Percentiles rank a stretch among this genome's conserved stretches.
phyloP scores from a whole-genome alignment of 2,888 invertebrate genomes.

The Aleiodes leptofemur region DNA sequence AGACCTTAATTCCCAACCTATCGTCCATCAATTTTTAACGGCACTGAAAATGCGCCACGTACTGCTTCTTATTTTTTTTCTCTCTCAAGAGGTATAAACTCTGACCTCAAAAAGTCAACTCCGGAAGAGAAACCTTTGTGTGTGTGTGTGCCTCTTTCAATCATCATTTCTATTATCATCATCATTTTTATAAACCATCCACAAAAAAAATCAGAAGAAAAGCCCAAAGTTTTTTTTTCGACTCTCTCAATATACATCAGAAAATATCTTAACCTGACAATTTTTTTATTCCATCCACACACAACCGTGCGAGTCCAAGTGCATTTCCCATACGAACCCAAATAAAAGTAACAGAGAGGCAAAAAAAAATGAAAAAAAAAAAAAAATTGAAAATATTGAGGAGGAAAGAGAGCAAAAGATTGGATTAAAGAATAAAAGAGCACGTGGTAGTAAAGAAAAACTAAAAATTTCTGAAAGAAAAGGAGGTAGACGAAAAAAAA shows the following conservation, averaged over 20 bases:
- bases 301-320: no score
- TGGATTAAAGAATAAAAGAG: neutral
- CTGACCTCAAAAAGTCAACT: constrained; percentile 46
- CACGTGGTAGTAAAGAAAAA: neutral
- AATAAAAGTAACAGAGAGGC: constrained; percentile 3
- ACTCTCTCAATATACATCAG: neutral
- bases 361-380: neutral
- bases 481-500: neutral
- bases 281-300: neutral
- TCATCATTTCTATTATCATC: neutral
- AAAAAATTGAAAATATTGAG: neutral
- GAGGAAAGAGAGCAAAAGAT: neutral
- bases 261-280: no score
- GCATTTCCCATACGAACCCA: neutral
- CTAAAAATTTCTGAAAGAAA: neutral
- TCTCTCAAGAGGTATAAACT: neutral
- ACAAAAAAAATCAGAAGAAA: neutral
- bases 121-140: constrained; percentile 33
- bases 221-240: neutral
- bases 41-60: constrained; percentile 29
- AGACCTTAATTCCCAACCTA: constrained; percentile 44
- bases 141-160: constrained; percentile 4
- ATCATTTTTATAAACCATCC: neutral
- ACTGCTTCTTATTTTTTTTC: neutral
- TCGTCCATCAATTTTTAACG: constrained; percentile 47